Evolutionary conservation across 2,888 invertebrate genomes (phyloP).

Genomic region (Zootermopsis nevadensis): DNA sequence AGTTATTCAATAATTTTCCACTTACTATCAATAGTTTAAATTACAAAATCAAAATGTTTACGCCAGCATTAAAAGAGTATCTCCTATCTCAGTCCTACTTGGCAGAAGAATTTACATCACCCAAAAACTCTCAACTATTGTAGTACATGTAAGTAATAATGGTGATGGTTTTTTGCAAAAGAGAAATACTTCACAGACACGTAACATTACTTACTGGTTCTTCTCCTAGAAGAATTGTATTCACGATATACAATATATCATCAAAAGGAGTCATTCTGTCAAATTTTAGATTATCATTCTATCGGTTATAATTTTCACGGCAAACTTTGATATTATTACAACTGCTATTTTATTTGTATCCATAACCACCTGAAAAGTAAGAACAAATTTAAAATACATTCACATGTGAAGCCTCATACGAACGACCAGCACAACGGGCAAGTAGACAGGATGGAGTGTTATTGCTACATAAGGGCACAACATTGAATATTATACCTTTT

Average conservation of each 20-base stretch:
- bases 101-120: too few species aligned
- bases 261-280: conserved; percentile 69
- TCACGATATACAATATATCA: conserved; percentile 71
- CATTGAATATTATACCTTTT: not conserved
- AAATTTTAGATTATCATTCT: not conserved
- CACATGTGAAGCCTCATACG: not conserved
- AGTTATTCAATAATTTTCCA: too few species aligned
- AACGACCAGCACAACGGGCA: not conserved
- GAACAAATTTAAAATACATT: not conserved
- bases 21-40: too few species aligned
- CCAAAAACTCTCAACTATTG: too few species aligned
- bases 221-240: conserved; percentile 70
- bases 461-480: not conserved
- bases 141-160: too few species aligned
- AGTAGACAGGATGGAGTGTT: not conserved
- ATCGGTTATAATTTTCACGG: not conserved
- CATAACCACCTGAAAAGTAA: not conserved
- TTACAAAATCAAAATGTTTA: too few species aligned
- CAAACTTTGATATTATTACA: not conserved
- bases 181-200: not conserved
- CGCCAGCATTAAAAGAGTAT: too few species aligned
- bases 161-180: not conserved
- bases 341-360: not conserved
- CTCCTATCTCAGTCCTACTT: too few species aligned
- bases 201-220: conserved; percentile 67